A percentile compares a stretch with the other conserved stretches of the same genome.
These are phyloP conservation scores for Hipposideros larvatus DNA, from an alignment of 2,797 vertebrate genomes.

Conservation along the genomic window DNA sequence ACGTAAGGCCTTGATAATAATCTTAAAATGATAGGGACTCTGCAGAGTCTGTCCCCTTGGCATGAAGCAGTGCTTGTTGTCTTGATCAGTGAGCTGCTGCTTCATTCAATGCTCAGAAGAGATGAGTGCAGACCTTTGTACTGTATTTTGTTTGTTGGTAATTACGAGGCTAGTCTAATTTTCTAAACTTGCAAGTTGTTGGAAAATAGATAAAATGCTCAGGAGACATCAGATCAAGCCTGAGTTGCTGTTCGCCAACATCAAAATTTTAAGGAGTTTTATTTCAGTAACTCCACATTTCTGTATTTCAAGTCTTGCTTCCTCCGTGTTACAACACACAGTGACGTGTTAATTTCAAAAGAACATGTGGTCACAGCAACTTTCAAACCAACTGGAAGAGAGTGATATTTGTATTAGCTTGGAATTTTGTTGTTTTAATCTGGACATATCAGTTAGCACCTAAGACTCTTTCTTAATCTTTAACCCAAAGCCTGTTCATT, in stretches of 20 bases:
- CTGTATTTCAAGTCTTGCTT: neutral
- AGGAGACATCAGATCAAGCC: neutral
- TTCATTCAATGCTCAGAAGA: neutral
- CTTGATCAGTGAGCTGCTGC: neutral
- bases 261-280: neutral
- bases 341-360: conserved; percentile 15
- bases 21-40: neutral
- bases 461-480: neutral
- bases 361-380: neutral
- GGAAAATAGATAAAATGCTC: conserved; percentile 27
- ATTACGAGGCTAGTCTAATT: neutral
- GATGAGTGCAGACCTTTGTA: neutral
- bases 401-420: neutral
- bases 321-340: neutral
- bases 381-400: conserved; percentile 16
- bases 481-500: neutral
- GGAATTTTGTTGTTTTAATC: conserved; percentile 33
- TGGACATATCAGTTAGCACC: neutral
- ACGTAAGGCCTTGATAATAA: neutral
- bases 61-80: neutral
- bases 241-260: neutral
- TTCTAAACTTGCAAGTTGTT: conserved; percentile 34
- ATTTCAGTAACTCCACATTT: neutral
- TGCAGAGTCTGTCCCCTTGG: neutral
- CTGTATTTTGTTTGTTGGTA: neutral